phyloP scores from a whole-genome alignment of 1,140 invertebrate genomes.

The Oncopodura yosiiana region DNA sequence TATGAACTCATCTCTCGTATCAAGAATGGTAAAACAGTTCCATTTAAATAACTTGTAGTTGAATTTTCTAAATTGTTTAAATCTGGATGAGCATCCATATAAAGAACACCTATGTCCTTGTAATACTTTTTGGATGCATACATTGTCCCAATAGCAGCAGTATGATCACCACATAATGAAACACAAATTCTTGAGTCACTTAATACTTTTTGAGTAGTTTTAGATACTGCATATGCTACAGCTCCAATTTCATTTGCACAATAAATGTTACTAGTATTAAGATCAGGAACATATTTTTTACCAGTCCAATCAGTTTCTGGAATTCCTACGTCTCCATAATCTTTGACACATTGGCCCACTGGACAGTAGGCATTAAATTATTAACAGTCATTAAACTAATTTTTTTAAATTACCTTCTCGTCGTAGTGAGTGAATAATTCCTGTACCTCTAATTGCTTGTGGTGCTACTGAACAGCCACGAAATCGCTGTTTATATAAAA shows the following conservation, averaged over 20 bases:
- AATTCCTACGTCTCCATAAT: slow-evolving; percentile 15
- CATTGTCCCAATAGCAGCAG: slow-evolving; percentile 70
- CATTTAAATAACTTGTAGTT: slow-evolving; percentile 73
- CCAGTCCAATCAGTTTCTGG: too few species aligned
- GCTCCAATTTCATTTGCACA: neutral
- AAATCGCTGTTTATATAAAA: neutral
- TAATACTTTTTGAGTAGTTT: slow-evolving; percentile 43
- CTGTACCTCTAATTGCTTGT: neutral
- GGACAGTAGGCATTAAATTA: neutral
- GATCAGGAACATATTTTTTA: neutral
- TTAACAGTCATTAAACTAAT: neutral
- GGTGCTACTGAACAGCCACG: slow-evolving; percentile 8
- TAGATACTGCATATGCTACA: neutral
- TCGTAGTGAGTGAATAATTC: slow-evolving; percentile 1
- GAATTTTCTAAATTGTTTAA: slow-evolving; percentile 79
- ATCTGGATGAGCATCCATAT: slow-evolving; percentile 92
- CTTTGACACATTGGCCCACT: slow-evolving; percentile 20
- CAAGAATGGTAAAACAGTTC: slow-evolving; percentile 61
- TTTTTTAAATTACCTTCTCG: neutral
- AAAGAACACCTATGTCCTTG: slow-evolving; percentile 66
- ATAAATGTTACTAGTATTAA: neutral
- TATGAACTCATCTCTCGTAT: slow-evolving; percentile 9
- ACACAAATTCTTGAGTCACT: slow-evolving; percentile 52
- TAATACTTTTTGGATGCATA: slow-evolving; percentile 52
- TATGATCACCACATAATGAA: slow-evolving; percentile 68